phyloP scores from a whole-genome alignment of 1,140 invertebrate species.

The Drosophila simulans region DNA sequence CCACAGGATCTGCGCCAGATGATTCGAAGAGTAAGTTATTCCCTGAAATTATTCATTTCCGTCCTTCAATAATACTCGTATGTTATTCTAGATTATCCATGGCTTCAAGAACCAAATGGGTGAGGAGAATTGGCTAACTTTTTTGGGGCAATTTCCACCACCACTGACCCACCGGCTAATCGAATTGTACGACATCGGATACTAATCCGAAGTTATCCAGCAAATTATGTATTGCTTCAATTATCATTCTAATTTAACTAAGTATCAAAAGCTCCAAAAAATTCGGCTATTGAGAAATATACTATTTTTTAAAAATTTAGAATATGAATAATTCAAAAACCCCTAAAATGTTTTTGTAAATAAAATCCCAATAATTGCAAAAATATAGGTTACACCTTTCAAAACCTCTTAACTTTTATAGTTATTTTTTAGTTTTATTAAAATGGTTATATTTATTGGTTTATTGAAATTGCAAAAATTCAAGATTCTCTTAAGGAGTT shows the following conservation, averaged over 20 bases:
- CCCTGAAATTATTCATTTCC: too few relatives aligned
- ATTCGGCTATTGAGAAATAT: too few relatives aligned
- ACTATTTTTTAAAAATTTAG: too few relatives aligned
- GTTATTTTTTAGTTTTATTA: neutral
- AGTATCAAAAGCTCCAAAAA: neutral
- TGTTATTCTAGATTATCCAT: conserved; percentile 92
- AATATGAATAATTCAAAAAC: too few relatives aligned
- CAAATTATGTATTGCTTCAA: conserved; percentile 25
- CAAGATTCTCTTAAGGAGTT: conserved; percentile 9
- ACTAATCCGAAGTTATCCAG: neutral
- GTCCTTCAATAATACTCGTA: too few relatives aligned
- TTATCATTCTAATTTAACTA: conserved; percentile 15
- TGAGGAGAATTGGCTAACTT: conserved; percentile 97
- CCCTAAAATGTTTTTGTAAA: neutral
- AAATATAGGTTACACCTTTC: too few relatives aligned
- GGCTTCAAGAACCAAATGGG: conserved; percentile 99
- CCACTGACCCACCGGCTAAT: conserved; percentile 95
- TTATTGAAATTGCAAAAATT: neutral
- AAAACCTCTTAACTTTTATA: too few relatives aligned
- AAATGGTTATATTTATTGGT: conserved; percentile 18
- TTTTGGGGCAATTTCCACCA: conserved; percentile 97
- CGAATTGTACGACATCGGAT: conserved; percentile 93
- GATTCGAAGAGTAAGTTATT: conserved; percentile 87
- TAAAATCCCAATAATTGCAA: neutral
- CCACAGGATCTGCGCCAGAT: conserved; percentile 98